Evolutionary conservation across 2,797 vertebrate species (phyloP).

Genomic region (Hemitrygon akajei): DNA sequence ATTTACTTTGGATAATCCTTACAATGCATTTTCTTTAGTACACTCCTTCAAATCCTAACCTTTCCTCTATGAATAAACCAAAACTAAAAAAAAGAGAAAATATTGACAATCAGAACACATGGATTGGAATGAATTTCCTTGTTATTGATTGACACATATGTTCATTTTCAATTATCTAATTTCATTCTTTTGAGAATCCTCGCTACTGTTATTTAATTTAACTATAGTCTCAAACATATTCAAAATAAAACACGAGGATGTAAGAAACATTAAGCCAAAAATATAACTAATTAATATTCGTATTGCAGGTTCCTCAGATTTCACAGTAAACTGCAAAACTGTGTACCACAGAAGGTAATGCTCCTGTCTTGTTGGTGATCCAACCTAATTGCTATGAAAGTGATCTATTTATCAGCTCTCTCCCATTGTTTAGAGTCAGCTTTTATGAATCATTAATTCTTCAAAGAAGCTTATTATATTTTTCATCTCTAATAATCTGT

Average conservation of each 20-base stretch:
- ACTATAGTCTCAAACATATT: not conserved
- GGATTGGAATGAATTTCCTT: not conserved
- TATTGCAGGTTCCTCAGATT: not conserved
- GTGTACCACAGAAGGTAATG: not conserved
- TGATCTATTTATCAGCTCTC: not conserved
- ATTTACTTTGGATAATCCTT: constrained; percentile 38
- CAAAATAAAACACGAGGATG: not conserved
- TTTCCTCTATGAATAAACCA: not conserved
- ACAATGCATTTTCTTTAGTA: not conserved
- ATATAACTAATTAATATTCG: not conserved
- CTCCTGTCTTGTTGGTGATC: not conserved
- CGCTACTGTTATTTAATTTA: not conserved
- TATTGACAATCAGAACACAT: not conserved
- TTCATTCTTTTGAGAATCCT: not conserved
- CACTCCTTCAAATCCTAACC: not conserved
- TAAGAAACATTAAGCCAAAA: not conserved
- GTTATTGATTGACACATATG: not conserved
- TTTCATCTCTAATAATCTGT: not conserved
- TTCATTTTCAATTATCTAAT: not conserved
- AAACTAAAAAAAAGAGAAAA: not conserved
- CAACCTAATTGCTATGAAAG: not conserved
- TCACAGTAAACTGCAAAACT: not conserved
- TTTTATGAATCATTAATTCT: not conserved
- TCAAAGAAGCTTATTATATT: not conserved
- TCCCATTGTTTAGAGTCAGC: no score